phyloP scores from a whole-genome alignment of 2,113 vertebrate genomes.

The Trichechus manatus region DNA sequence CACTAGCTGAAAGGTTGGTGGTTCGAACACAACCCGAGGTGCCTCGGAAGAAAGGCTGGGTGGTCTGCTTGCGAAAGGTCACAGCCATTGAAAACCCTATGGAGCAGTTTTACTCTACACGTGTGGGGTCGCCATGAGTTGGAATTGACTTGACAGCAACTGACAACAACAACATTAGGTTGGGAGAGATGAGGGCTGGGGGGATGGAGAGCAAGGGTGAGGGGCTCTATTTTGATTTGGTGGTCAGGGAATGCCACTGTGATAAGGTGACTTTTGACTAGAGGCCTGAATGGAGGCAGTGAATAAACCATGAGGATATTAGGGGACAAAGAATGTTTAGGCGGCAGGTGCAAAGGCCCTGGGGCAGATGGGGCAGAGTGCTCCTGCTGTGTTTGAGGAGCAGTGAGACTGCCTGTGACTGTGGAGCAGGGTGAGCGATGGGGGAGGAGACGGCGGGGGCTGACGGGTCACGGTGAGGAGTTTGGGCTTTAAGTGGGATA shows the following conservation, averaged over 20 bases:
- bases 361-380: not conserved
- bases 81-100: not conserved
- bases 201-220: not conserved
- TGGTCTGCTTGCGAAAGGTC: not conserved
- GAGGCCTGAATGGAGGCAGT: not conserved
- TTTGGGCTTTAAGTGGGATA: not conserved
- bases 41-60: not conserved
- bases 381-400: not conserved
- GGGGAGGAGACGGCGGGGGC: not conserved
- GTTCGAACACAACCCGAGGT: not conserved
- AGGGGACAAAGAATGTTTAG: not conserved
- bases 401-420: not conserved
- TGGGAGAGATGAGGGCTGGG: not conserved
- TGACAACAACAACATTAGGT: not conserved
- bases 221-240: accelerated
- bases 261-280: not conserved
- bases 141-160: not conserved
- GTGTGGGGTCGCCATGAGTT: not conserved
- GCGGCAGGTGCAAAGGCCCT: not conserved
- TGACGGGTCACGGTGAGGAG: accelerated
- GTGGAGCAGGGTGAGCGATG: not conserved
- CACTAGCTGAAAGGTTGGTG: not conserved
- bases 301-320: not conserved
- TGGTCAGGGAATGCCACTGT: not conserved
- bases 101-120: not conserved